Conservation (phyloP, 2,113 vertebrate species). For the Chascanopsetta lugubris region DNA sequence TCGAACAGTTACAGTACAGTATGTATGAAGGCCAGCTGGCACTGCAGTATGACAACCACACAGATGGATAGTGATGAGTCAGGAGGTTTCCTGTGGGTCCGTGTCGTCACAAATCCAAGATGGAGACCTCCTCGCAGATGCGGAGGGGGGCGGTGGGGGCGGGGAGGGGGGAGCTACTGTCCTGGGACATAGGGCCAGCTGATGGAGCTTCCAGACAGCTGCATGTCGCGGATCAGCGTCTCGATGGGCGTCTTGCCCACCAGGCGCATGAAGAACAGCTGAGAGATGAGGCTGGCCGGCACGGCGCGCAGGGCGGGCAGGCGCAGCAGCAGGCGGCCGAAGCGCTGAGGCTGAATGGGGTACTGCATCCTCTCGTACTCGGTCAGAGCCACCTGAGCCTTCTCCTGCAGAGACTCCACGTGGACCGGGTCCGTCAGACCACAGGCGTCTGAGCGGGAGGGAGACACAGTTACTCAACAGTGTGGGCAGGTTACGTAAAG, state of each 20-base stretch:
- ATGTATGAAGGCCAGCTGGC: conserved; percentile 62
- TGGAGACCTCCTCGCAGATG: conserved; percentile 46
- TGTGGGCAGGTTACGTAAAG: conserved; percentile 71
- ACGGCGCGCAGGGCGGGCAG: conserved; percentile 92
- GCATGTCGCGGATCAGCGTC: conserved; percentile 97
- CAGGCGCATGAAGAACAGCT: conserved; percentile 97
- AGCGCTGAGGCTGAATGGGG: conserved; percentile 91
- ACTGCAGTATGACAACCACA: conserved; percentile 55
- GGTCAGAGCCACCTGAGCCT: conserved; percentile 93
- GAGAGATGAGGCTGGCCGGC: conserved; percentile 92
- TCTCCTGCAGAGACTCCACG: conserved; percentile 95
- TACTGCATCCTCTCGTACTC: conserved; percentile 93
- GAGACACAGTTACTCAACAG: conserved; percentile 58
- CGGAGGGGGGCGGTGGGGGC: neutral
- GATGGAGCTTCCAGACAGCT: conserved; percentile 94
- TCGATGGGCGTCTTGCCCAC: conserved; percentile 96
- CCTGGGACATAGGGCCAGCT: conserved; percentile 93
- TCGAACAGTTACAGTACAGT: conserved; percentile 58
- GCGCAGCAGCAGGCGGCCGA: conserved; percentile 90
- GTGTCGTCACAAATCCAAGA: conserved; percentile 57
- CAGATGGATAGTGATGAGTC: conserved; percentile 74
- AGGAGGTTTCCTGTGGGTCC: conserved; percentile 67
- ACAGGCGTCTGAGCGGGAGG: conserved; percentile 85
- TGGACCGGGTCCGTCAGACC: conserved; percentile 91
- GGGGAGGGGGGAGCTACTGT: conserved; percentile 74